These are phyloP conservation scores for Cygnus buccinator DNA, from an alignment of 2,113 vertebrate species.

Conservation along the genomic window DNA sequence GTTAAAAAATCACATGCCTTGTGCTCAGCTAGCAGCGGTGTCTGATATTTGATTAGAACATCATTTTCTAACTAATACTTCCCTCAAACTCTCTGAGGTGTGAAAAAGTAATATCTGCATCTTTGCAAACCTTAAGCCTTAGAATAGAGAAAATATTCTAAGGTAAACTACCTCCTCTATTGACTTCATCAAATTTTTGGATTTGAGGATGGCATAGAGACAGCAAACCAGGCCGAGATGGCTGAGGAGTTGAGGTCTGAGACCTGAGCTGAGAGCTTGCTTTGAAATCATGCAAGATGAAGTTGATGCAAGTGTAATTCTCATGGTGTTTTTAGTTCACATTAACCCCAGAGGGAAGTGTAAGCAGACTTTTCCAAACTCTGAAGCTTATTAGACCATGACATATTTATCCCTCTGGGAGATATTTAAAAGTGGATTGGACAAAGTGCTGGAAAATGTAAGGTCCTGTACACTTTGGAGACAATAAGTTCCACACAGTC, in stretches of 20 bases:
- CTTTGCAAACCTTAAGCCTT: not conserved
- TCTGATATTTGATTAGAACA: not conserved
- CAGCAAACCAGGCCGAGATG: not conserved
- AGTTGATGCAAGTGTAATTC: not conserved
- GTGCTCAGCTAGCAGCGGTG: not conserved
- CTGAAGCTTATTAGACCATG: not conserved
- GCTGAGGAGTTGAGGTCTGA: not conserved
- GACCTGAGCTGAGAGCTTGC: not conserved
- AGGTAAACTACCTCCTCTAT: not conserved
- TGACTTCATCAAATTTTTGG: not conserved
- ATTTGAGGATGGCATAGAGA: not conserved
- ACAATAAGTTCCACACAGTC: not conserved
- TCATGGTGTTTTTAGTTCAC: not conserved
- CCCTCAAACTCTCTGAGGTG: not conserved
- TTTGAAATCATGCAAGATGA: not conserved
- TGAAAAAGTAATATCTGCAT: not conserved
- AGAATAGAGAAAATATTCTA: not conserved
- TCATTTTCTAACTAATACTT: not conserved
- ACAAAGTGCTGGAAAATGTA: slow-evolving; percentile 33
- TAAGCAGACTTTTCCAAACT: slow-evolving; percentile 36
- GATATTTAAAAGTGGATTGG: not conserved
- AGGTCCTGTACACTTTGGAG: not conserved
- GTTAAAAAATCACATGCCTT: not conserved
- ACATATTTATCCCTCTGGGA: slow-evolving; percentile 2
- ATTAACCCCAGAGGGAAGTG: not conserved